These are phyloP conservation scores for Rhinella marina DNA, from an alignment of 2,797 vertebrate species.

Conservation along the genomic window DNA sequence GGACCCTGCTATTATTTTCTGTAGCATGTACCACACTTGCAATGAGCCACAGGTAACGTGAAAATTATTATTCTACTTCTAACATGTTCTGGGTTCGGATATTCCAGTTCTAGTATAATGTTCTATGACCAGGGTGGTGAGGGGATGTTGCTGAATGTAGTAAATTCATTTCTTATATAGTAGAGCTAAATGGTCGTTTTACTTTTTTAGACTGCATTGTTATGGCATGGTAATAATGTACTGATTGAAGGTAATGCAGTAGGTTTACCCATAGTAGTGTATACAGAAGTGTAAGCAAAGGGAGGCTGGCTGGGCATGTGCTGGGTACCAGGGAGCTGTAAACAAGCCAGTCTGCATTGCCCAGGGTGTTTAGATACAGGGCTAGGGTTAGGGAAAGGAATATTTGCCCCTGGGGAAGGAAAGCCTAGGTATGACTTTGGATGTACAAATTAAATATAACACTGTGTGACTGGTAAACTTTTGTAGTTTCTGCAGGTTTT, in stretches of 20 bases:
- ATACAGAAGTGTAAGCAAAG: background rate
- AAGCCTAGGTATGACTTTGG: background rate
- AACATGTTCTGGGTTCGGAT: background rate
- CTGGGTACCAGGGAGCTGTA: background rate
- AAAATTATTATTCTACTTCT: background rate
- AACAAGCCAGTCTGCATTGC: background rate
- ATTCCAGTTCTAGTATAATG: background rate
- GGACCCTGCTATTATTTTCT: constrained; percentile 5
- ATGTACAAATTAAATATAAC: background rate
- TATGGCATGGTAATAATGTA: background rate
- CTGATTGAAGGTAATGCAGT: background rate
- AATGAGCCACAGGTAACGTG: constrained; percentile 41
- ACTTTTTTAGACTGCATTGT: background rate
- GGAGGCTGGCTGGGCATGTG: background rate
- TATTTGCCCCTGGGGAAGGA: background rate
- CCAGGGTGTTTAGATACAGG: background rate
- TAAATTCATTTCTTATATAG: background rate
- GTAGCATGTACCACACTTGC: background rate
- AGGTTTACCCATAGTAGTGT: background rate
- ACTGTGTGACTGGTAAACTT: background rate
- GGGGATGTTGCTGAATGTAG: background rate
- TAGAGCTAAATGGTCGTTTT: background rate
- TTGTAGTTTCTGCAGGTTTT: background rate
- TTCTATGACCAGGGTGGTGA: background rate
- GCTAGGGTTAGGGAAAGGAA: background rate